A percentile compares a stretch with the other conserved stretches of the same genome.
Evolutionary conservation across 2,888 invertebrate species (phyloP).

Genomic region (Sarcophaga caerulescens): DNA sequence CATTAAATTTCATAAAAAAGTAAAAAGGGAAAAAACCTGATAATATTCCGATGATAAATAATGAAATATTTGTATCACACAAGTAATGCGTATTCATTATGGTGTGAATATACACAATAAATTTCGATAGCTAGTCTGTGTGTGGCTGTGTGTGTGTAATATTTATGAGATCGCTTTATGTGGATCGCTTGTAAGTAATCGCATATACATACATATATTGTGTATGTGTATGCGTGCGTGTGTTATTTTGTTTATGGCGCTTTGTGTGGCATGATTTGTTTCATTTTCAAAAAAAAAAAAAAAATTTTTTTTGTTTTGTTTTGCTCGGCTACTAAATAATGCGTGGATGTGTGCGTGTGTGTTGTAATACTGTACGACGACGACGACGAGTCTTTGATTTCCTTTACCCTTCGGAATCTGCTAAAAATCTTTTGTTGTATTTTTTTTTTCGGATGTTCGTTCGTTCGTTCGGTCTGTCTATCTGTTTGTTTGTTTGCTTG

Average conservation of each 20-base stretch:
- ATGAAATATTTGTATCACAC: no score
- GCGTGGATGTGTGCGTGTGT: not conserved
- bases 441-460: not conserved
- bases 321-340: not conserved
- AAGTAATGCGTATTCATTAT: no score
- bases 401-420: not conserved
- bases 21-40: no score
- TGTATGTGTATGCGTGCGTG: not conserved
- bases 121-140: no score
- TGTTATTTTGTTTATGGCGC: constrained; percentile 38
- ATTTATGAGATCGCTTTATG: not conserved
- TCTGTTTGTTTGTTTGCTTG: no score
- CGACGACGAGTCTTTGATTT: not conserved
- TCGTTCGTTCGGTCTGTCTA: not conserved
- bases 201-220: no score
- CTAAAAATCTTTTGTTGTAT: not conserved
- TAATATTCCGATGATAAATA: no score
- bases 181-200: not conserved
- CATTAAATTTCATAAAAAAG: no score
- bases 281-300: not conserved
- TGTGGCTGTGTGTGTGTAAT: no score
- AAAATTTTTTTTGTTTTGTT: not conserved
- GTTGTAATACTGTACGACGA: constrained; percentile 15
- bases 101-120: no score
- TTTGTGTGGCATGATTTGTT: constrained; percentile 52